Base-by-base conservation (phyloP, 2,888 invertebrate species). In the Tromatobia lineatoria region DNA sequence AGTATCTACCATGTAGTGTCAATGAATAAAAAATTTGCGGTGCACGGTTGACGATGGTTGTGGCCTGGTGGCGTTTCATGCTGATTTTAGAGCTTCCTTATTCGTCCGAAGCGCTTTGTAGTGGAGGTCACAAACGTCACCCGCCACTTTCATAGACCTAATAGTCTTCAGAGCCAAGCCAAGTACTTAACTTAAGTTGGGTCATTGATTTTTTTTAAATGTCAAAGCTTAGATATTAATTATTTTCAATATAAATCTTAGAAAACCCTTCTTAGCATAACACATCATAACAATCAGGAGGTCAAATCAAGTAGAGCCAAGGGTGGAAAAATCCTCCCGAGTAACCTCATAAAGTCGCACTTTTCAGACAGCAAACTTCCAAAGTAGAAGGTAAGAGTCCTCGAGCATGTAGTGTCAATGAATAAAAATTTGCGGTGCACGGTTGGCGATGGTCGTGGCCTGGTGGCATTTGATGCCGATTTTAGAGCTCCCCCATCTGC, bases 11-110 rank as follows among this genome's bases (percentile, higher is more conserved):
- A 90, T 90, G 89, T 90, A 90, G 92, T 92, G 93, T 93, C 92
- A 92, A 93, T 93, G 93, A 93, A 93, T 93, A 93, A 92, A 92
- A n/a, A 93, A 93, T 92, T 93, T 92, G 90, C 89, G 90, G 89
- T 86, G 88, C 45, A 57, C 66, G 90, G 90, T 89, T 89, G 87
- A 88, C 54, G 77, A n/a, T 29, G 76, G 59, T 78, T 45, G 67
- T 67, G 82, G 87, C 82, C 70, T 52, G 75, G 61, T 81, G 80
- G 89, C 90, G 90, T 92, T 93, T 92, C 91, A 92, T 90, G 92
- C 90, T 91, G 91, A 93, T 91, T 91, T 91, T 91, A 91, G 85
- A 91, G 90, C 89, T 90, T 85, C 89, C 89, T 89, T 69, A 80
- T 87, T 84, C 81, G 81, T 75, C 57, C 38, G 50, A 66, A 67